These are phyloP conservation scores for Hartigia nigra DNA, from an alignment of 2,888 invertebrate genomes.

Conservation along the genomic window DNA sequence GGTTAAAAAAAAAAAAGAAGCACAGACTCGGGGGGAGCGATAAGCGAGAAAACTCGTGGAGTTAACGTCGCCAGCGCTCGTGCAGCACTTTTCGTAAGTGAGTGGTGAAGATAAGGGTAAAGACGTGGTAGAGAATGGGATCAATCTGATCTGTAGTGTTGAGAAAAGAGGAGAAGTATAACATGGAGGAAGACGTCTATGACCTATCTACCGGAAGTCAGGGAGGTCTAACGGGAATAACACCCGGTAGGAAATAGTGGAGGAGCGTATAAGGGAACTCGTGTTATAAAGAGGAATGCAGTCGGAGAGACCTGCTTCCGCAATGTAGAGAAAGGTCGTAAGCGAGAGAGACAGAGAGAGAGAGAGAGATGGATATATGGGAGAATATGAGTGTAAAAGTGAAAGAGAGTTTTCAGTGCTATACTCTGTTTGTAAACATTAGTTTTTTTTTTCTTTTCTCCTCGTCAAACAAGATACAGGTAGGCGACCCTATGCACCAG, in stretches of 20 bases:
- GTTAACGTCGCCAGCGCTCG: not conserved
- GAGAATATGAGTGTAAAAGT: not conserved
- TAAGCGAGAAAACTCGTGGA: not conserved
- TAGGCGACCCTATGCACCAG: not conserved
- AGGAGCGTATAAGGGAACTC: not conserved
- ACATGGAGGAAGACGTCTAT: constrained; percentile 7
- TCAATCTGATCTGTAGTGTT: not conserved
- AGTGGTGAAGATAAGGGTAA: not conserved
- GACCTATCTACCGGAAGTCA: constrained; percentile 4
- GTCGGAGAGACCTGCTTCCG: not conserved
- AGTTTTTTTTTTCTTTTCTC: constrained; percentile 10
- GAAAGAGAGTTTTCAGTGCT: not conserved
- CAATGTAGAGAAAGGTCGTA: not conserved
- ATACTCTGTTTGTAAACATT: constrained; percentile 2
- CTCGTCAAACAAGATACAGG: not conserved
- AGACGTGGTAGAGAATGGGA: not conserved
- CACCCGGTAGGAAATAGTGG: not conserved
- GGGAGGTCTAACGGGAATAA: not conserved
- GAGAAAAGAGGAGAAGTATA: not conserved
- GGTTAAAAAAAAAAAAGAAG: not conserved
- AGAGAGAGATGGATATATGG: not conserved
- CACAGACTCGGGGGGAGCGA: not conserved
- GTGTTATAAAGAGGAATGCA: not conserved
- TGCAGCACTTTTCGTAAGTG: not conserved
- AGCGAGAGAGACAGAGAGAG: not conserved